These are phyloP conservation scores for Penaeus monodon DNA, from an alignment of 2,888 invertebrate genomes.

Conservation along the genomic window DNA sequence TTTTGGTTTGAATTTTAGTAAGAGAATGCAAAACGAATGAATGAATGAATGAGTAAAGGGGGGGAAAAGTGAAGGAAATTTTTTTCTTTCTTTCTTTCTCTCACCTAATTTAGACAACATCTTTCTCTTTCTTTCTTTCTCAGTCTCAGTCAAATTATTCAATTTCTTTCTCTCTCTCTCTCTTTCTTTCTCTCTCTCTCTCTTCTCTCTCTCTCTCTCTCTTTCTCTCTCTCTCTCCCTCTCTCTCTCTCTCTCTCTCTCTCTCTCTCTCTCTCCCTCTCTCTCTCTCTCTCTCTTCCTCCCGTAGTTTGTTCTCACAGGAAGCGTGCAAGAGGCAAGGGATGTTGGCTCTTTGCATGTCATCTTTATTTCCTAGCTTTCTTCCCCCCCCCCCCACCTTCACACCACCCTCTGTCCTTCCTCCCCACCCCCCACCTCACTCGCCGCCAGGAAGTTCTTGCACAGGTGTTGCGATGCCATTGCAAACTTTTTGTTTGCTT, in stretches of 20 bases:
- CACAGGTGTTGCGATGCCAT: background rate
- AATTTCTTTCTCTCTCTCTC: slow-evolving; percentile 15
- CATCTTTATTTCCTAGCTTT: slow-evolving; percentile 16
- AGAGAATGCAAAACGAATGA: too few species aligned
- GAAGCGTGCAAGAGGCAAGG: slow-evolving; percentile 14
- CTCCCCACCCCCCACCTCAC: slow-evolving; percentile 7
- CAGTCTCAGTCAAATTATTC: background rate
- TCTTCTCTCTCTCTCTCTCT: background rate
- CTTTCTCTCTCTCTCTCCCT: background rate
- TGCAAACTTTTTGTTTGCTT: background rate
- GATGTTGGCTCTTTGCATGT: slow-evolving; percentile 22
- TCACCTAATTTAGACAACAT: too few species aligned
- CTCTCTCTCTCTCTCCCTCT: background rate
- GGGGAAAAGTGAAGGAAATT: too few species aligned
- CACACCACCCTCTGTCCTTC: background rate
- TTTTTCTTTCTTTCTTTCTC: too few species aligned
- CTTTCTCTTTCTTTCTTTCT: too few species aligned
- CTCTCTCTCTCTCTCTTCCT: slow-evolving; percentile 2
- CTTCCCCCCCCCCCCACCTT: slow-evolving; percentile 16
- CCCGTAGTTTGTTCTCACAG: slow-evolving; percentile 2
- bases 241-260: background rate
- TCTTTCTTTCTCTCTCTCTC: background rate
- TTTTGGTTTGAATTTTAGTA: too few species aligned
- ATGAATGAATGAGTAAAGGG: too few species aligned
- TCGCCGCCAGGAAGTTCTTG: background rate